Evolutionary conservation across 2,797 vertebrate species (phyloP), one percentile per base, ranked within the genome.

Genomic region (Nothura maculosa): DNA sequence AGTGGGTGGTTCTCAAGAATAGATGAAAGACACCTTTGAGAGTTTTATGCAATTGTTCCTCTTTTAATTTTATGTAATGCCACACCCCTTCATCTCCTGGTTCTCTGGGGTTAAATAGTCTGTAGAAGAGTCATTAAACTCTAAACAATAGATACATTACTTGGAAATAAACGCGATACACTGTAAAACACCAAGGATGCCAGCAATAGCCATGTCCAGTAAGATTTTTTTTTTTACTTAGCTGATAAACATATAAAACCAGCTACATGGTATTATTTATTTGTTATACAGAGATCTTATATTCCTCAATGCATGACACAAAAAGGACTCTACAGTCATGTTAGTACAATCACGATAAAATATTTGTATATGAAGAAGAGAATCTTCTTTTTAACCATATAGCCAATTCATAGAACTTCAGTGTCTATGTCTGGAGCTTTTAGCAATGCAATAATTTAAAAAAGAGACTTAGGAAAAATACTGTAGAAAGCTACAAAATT

Each of bases 41-140:
- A 21, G 12, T 89, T 84, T 87, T 54, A 54, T 50, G n/a, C 22
- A 57, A 40, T 52, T 77, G 22, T 27, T 50, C 30, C 57, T 62
- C 4, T 27, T 87, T 55, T 38, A 66, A 32, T 66, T 85, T 81
- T 69, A 20, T 8, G 1, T 69, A 47, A 60, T 27, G n/a, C 40
- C n/a, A 7, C 3, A 21, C 3, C 4, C 2, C 12, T 68, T 91
- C 55, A 11, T 67, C 21, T 0, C 0, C 21, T 17, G 6, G 4
- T 42, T 74, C 34, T 82, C 12, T 85, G 61, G 6, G 6, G 2
- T 63, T 22, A 87, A 77, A 14, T 3, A 66, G 9, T 32, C 34
- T 76, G 30, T 28, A 76, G 38, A 52, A 32, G 16, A 78, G 32
- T 62, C 55, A 0, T 69, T 54, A 81, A 70, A 74, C 14, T 10